Conservation (phyloP, 2,888 invertebrate genomes). For the Metellina segmentata region DNA sequence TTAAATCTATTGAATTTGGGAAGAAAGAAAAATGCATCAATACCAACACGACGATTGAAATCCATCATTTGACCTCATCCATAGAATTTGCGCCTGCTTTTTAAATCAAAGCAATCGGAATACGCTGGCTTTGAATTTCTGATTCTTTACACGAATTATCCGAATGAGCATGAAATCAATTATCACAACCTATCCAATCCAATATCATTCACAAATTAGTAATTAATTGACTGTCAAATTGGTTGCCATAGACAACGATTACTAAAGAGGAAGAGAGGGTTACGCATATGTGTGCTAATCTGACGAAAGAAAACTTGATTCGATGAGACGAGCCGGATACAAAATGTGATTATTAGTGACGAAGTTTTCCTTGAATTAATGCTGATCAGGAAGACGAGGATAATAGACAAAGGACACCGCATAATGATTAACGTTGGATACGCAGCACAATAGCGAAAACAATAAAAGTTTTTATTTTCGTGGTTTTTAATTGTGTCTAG, state of each 20-base stretch:
- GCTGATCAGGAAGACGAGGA: not conserved
- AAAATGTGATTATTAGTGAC: not conserved
- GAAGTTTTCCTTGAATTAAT: not conserved
- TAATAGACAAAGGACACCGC: not conserved
- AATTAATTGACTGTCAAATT: not conserved
- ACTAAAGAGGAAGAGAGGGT: not conserved
- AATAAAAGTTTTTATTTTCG: too few species aligned
- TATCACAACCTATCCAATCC: not conserved
- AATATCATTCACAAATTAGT: not conserved
- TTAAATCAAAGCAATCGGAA: too few species aligned
- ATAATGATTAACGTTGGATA: too few species aligned
- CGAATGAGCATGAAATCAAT: not conserved
- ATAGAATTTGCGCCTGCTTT: too few species aligned
- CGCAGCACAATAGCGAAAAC: too few species aligned
- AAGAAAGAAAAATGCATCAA: too few species aligned
- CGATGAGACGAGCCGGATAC: not conserved
- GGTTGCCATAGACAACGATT: not conserved
- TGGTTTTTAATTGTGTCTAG: too few species aligned
- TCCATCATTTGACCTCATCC: too few species aligned
- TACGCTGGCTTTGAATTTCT: too few species aligned
- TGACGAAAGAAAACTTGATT: not conserved
- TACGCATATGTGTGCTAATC: not conserved
- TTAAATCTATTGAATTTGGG: too few species aligned
- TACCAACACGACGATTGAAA: too few species aligned
- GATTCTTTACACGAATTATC: not conserved